Evolutionary conservation across 2,797 vertebrate species (phyloP), one percentile per base, ranked within the genome.

Genomic region (Phaenicophaeus curvirostris): DNA sequence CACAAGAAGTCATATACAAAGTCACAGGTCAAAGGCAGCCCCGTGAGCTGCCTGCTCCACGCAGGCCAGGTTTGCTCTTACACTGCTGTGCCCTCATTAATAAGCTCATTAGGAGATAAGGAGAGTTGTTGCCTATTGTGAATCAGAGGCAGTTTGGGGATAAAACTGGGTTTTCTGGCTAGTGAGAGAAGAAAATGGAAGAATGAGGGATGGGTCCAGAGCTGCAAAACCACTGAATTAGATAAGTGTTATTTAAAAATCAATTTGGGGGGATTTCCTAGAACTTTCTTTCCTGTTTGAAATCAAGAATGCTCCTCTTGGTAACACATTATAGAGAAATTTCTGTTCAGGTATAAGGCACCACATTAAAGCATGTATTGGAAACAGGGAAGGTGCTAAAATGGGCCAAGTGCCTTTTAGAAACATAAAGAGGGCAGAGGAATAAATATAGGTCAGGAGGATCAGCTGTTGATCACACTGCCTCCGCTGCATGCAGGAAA

Each of bases 1-100:
- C 95, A 96, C 95, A 96, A 95, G 79, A 61, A 95, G 92, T 95
- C 95, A 87, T 68, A 72, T 31, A 91, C 91, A 63, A 91, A 90
- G 93, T 91, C 72, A 90, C 9, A 3, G 94, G 94, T 85, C 75
- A 89, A 48, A 94, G 95, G 84, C 78, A 90, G 80, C 87, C 63
- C 79, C 61, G 58, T 6, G 31, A 92, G 83, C 42, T 79, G 72
- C 75, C 55, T 76, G 77, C n/a, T 39, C 81, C 90, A 66, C 20
- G 2, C 65, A 48, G 37, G 75, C 75, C 88, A 48, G 65, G 41
- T 89, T 63, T 75, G 44, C 76, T 72, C 33, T 87, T 13, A 9
- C 8, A 1, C 58, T 9, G 5, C 78, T 28, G 73, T 61, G 80
- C 24, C 68, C 87, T 91, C 39, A 1, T 84, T 78, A 81, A 20